A percentile compares a stretch with the other conserved stretches of the same genome.
Evolutionary conservation across 1,140 invertebrate species (phyloP).

Genomic region (Agrypnia vestita): DNA sequence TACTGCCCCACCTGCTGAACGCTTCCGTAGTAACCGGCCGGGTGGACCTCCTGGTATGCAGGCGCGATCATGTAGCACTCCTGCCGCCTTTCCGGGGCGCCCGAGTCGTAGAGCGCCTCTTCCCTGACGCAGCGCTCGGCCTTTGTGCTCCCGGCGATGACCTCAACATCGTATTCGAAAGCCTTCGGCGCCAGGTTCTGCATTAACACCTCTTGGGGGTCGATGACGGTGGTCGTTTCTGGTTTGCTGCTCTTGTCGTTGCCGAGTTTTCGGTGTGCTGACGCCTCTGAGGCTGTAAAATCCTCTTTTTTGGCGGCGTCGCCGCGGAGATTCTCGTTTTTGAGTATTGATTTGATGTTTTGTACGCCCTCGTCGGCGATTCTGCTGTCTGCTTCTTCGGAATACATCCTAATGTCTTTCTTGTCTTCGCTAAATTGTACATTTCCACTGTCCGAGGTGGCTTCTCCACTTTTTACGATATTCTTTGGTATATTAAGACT

Average conservation of each 20-base stretch:
- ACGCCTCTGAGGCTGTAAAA: too few relatives aligned
- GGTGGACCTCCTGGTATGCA: neutral
- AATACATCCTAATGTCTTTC: too few relatives aligned
- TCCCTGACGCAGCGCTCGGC: constrained; percentile 15
- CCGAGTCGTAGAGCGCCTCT: neutral
- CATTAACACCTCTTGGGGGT: neutral
- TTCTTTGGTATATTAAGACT: neutral
- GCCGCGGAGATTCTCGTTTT: too few relatives aligned
- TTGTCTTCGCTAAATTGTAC: too few relatives aligned
- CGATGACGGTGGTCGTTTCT: neutral
- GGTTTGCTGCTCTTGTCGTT: too few relatives aligned
- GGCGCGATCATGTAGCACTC: constrained; percentile 13
- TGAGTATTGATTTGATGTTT: too few relatives aligned
- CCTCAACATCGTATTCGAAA: neutral
- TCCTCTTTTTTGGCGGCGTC: too few relatives aligned
- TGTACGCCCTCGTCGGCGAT: too few relatives aligned
- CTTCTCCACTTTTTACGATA: neutral
- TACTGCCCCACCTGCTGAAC: constrained; percentile 6
- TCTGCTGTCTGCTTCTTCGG: too few relatives aligned
- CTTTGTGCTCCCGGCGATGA: neutral
- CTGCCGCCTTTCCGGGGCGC: neutral
- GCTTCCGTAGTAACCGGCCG: neutral
- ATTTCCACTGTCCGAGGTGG: too few relatives aligned
- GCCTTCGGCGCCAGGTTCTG: constrained; percentile 3
- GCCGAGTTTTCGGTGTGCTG: too few relatives aligned